These are phyloP conservation scores for Drosophila robusta DNA, from an alignment of 2,888 invertebrate genomes.

Conservation along the genomic window DNA sequence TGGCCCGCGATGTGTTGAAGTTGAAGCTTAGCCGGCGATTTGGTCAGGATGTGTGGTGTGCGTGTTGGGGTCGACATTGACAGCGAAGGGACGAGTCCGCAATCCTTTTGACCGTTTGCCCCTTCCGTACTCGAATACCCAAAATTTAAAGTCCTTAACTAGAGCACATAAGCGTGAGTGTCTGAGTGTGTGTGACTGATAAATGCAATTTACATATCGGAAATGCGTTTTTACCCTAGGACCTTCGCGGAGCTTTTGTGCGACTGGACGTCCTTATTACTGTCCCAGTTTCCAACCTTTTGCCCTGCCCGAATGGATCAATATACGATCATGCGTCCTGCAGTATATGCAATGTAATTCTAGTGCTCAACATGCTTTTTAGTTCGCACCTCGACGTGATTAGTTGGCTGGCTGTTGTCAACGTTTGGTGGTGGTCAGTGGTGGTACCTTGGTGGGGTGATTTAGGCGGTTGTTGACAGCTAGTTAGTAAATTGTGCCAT, in stretches of 20 bases:
- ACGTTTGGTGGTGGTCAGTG: constrained; percentile 6
- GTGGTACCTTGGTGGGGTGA: background rate
- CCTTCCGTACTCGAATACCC: constrained; percentile 13
- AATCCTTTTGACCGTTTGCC: constrained; percentile 22
- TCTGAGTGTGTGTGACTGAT: constrained; percentile 21
- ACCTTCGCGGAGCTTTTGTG: constrained; percentile 3
- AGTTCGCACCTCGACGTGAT: constrained; percentile 10
- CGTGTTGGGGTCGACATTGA: constrained; percentile 10
- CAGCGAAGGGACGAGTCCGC: background rate
- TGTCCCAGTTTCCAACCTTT: constrained; percentile 1
- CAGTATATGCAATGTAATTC: constrained; percentile 21
- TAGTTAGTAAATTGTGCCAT: constrained; percentile 8
- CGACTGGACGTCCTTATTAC: background rate
- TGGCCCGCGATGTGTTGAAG: constrained; percentile 63
- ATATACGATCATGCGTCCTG: background rate
- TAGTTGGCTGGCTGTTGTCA: constrained; percentile 4
- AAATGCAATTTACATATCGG: constrained; percentile 38
- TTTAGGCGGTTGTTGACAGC: constrained; percentile 5
- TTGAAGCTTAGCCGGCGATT: constrained; percentile 69
- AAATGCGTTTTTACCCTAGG: constrained; percentile 22
- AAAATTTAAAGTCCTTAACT: constrained; percentile 13
- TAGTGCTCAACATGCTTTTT: constrained; percentile 24
- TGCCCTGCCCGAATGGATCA: constrained; percentile 3
- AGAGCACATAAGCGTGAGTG: background rate
- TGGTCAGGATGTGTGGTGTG: constrained; percentile 40